Percentiles rank a stretch among this genome's conserved stretches.
These are phyloP conservation scores for Lithophane ornitopus DNA, from an alignment of 2,888 invertebrate genomes.

Conservation along the genomic window DNA sequence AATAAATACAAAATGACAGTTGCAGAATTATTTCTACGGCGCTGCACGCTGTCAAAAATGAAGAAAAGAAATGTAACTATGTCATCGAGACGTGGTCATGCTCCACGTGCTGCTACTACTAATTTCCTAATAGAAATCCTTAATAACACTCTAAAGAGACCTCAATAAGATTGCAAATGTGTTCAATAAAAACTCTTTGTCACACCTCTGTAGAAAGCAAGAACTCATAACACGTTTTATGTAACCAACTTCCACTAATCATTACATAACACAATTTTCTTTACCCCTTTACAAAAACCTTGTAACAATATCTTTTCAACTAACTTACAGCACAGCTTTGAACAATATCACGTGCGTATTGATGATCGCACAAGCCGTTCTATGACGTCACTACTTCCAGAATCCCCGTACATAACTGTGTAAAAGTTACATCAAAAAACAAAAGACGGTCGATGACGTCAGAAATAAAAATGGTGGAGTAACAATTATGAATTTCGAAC, in stretches of 20 bases:
- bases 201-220: not conserved
- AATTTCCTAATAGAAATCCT: not conserved
- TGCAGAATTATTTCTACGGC: not conserved
- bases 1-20: not conserved
- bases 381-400: not conserved
- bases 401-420: not conserved
- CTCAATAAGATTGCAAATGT: not conserved
- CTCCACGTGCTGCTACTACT: not conserved
- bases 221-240: not conserved
- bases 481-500: constrained; percentile 10
- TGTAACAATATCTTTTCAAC: constrained; percentile 8
- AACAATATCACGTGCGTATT: constrained; percentile 29
- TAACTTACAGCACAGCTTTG: not conserved
- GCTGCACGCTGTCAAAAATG: not conserved
- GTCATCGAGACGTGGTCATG: not conserved
- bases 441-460: constrained; percentile 27
- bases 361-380: not conserved
- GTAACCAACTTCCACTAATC: not conserved
- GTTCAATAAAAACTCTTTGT: not conserved
- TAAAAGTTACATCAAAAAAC: constrained; percentile 28
- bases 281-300: constrained; percentile 1
- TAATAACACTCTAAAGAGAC: not conserved
- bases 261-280: constrained; percentile 21
- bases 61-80: not conserved
- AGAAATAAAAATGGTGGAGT: not conserved